Conservation (phyloP, 2,797 vertebrate species). For the Falco biarmicus region DNA sequence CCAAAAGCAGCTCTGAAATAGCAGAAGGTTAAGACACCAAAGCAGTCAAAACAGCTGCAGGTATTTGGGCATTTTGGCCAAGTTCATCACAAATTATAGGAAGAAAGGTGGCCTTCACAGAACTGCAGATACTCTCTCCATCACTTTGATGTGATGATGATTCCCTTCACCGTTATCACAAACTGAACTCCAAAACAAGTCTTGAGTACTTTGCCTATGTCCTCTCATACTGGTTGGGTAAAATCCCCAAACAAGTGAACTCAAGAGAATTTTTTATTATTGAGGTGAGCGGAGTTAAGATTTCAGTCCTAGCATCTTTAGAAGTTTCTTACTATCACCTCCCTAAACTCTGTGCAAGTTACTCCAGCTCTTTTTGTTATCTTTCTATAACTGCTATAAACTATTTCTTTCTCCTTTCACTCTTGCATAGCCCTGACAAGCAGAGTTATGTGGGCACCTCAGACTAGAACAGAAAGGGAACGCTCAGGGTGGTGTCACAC, state of each 20-base stretch:
- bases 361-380: background rate
- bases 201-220: background rate
- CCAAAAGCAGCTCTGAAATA: conserved; percentile 35
- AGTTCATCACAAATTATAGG: background rate
- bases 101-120: background rate
- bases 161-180: background rate
- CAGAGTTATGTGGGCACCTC: background rate
- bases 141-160: background rate
- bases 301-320: background rate
- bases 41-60: conserved; percentile 15
- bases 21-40: conserved; percentile 51
- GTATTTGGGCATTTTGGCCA: background rate
- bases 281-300: background rate
- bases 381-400: background rate
- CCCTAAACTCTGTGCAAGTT: background rate
- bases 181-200: background rate
- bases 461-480: background rate
- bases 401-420: background rate
- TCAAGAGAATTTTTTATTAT: background rate
- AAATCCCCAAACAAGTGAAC: background rate
- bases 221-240: background rate
- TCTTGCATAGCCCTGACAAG: background rate
- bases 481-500: background rate
- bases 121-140: background rate
- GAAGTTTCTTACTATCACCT: background rate